phyloP scores from a whole-genome alignment of 2,888 invertebrate species.

The Acleris holmiana region DNA sequence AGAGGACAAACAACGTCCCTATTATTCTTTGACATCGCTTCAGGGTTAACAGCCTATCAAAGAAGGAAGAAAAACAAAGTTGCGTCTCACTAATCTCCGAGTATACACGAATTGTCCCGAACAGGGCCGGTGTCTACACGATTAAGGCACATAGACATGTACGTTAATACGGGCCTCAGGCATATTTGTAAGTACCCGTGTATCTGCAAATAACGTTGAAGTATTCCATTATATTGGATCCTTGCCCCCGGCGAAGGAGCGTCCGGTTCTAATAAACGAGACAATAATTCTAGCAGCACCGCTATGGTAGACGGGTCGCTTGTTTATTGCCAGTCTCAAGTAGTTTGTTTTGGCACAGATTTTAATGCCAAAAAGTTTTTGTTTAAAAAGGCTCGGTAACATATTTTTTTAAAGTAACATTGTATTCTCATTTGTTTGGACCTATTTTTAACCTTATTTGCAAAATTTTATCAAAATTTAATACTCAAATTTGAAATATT shows the following conservation, averaged over 20 bases:
- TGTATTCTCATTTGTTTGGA: no score
- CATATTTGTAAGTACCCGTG: slow-evolving; percentile 73
- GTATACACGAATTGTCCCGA: slow-evolving; percentile 44
- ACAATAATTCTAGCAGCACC: slow-evolving; percentile 55
- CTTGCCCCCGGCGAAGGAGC: slow-evolving; percentile 72
- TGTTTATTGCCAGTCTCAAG: slow-evolving; percentile 20
- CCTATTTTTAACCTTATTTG: no score
- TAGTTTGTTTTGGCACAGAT: slow-evolving; percentile 19
- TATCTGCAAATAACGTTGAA: slow-evolving; percentile 81
- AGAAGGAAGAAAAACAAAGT: slow-evolving; percentile 48
- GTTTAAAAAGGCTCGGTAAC: no score
- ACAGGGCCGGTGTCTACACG: slow-evolving; percentile 60
- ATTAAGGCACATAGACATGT: slow-evolving; percentile 57
- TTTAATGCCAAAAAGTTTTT: slow-evolving; percentile 19
- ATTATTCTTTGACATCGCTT: slow-evolving; percentile 35
- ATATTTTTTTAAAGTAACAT: no score
- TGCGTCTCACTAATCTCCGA: slow-evolving; percentile 45
- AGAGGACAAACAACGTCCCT: slow-evolving; percentile 17
- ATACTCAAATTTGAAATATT: no score
- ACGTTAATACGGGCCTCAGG: slow-evolving; percentile 74
- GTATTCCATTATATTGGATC: slow-evolving; percentile 83
- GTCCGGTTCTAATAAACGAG: slow-evolving; percentile 80
- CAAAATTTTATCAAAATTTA: no score
- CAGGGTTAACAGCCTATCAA: slow-evolving; percentile 42
- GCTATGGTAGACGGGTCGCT: slow-evolving; percentile 21